Evolutionary conservation across 2,113 vertebrate species (phyloP).

Genomic region (Nannobrachium achirus): DNA sequence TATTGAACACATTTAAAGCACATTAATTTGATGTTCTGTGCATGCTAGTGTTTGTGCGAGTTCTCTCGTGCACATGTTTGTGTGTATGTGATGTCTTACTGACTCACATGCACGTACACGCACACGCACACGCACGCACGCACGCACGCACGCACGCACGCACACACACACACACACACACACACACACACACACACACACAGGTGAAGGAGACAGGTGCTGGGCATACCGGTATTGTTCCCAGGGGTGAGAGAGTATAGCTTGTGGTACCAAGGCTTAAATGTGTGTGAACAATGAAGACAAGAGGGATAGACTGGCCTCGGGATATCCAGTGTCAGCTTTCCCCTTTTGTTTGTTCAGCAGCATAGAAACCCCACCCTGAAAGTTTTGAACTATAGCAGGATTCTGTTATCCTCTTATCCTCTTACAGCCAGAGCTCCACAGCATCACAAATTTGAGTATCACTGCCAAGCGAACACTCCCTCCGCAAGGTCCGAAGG

Average conservation of each 20-base stretch:
- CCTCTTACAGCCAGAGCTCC: slow-evolving; percentile 34
- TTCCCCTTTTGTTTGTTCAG: slow-evolving; percentile 67
- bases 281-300: slow-evolving; percentile 62
- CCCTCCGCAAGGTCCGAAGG: slow-evolving; percentile 11
- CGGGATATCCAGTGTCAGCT: slow-evolving; percentile 63
- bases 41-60: not conserved
- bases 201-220: slow-evolving; percentile 32
- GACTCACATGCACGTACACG: not conserved
- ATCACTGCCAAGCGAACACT: slow-evolving; percentile 18
- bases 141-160: too few relatives aligned
- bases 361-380: slow-evolving; percentile 69
- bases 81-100: not conserved
- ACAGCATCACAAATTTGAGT: slow-evolving; percentile 1
- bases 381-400: slow-evolving; percentile 42
- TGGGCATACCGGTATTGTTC: slow-evolving; percentile 53
- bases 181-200: slow-evolving; percentile 3
- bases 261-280: slow-evolving; percentile 56
- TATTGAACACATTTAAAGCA: too few relatives aligned
- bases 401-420: slow-evolving; percentile 21
- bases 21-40: too few relatives aligned
- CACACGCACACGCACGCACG: too few relatives aligned
- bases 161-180: too few relatives aligned
- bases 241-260: slow-evolving; percentile 17
- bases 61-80: not conserved
- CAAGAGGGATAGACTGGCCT: slow-evolving; percentile 33